Conservation (phyloP, 2,797 vertebrate species). For the Diglossa cyanea region DNA sequence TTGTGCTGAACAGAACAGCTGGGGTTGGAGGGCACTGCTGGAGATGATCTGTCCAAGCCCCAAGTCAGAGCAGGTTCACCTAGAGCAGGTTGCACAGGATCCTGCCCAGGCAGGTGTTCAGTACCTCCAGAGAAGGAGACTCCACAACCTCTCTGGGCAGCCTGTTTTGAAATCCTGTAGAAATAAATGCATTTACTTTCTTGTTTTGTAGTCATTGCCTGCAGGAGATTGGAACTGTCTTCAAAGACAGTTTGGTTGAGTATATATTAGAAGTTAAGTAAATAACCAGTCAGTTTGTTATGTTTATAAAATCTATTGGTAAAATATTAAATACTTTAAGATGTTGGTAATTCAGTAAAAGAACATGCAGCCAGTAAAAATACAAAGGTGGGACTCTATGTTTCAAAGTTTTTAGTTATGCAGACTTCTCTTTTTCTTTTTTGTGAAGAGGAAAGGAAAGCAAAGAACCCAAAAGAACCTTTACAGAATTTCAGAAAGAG, state of each 20-base stretch:
- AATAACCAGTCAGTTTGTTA: not conserved
- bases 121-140: not conserved
- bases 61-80: not conserved
- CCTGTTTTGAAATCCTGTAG: not conserved
- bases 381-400: not conserved
- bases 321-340: not conserved
- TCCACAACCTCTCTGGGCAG: not conserved
- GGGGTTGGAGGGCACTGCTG: not conserved
- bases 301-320: not conserved
- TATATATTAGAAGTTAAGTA: not conserved
- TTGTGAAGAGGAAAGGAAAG: not conserved
- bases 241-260: not conserved
- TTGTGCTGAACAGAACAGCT: not conserved
- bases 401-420: not conserved
- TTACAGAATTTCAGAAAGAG: not conserved
- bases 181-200: not conserved
- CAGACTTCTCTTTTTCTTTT: not conserved
- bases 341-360: not conserved
- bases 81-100: not conserved
- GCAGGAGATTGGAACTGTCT: not conserved
- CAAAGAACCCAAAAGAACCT: not conserved
- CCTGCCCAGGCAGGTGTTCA: accelerated
- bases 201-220: not conserved
- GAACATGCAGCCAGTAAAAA: not conserved
- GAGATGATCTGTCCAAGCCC: not conserved